A percentile compares a stretch with the other conserved stretches of the same genome.
Evolutionary conservation across 1,140 invertebrate species (phyloP).

Genomic region (Pseudoatta argentina): DNA sequence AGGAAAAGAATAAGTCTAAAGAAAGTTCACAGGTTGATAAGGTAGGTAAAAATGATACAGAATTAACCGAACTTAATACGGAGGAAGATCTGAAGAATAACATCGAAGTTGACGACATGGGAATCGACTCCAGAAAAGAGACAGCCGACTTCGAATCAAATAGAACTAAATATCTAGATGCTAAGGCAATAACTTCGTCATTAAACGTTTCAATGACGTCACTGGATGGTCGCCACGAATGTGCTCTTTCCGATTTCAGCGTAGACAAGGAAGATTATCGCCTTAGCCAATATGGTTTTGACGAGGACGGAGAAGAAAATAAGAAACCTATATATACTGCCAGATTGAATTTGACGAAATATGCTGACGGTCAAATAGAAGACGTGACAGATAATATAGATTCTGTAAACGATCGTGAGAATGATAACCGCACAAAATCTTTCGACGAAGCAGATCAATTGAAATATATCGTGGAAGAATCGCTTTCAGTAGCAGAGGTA

Average conservation of each 20-base stretch:
- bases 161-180: not conserved
- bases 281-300: constrained; percentile 60
- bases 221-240: constrained; percentile 60
- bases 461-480: constrained; percentile 24
- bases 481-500: not conserved
- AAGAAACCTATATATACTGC: constrained; percentile 8
- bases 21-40: constrained; percentile 25
- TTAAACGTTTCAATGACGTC: constrained; percentile 32
- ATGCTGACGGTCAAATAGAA: constrained; percentile 16
- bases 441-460: not conserved
- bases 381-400: not conserved
- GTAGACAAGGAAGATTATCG: constrained; percentile 71
- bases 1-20: not conserved
- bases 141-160: constrained; percentile 11
- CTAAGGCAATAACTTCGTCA: constrained; percentile 40
- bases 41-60: not conserved
- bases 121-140: not conserved
- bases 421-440: not conserved
- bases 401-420: constrained; percentile 8
- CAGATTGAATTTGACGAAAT: constrained; percentile 18
- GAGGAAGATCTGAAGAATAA: not conserved
- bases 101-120: not conserved
- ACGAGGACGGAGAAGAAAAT: constrained; percentile 31
- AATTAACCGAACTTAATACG: not conserved
- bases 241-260: constrained; percentile 69